Evolutionary conservation across 1,140 invertebrate genomes (phyloP), one percentile per base, ranked within the genome.

Genomic region (Sycophila sp.): DNA sequence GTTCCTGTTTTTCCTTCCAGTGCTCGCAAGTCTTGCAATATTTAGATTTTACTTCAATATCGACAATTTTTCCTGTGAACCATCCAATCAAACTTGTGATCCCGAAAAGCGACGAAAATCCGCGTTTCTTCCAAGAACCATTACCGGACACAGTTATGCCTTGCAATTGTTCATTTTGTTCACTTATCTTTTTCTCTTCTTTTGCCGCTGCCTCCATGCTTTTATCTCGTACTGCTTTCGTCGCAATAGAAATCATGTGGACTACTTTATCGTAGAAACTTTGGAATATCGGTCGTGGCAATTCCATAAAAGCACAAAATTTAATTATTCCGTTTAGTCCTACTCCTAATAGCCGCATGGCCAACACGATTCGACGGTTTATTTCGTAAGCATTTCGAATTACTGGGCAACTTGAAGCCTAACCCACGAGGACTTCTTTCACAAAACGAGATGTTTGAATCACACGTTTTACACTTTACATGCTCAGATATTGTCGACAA

Each of bases 311-410:
- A 17, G 19, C 49, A 24, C 49, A 51, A 51, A 51, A 28, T 6
- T 22, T 51, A 24, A 24, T 22, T 26, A 13, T 36, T 5, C 34
- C 34, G 13, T 36, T 36, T 36, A 36, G 13, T 36, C n/a, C n/a
- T n/a, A n/a, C n/a, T n/a, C n/a, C n/a, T n/a, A n/a, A n/a, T n/a
- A n/a, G n/a, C n/a, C n/a, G 38, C 65, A 47, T 47, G 15, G 36
- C 36, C 19, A 68, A 11, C 13, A 68, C 19, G 45, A 68, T 68
- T 58, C 53, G 15, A 8, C 65, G 36, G 47, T 68, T 68, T 30
- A 68, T 32, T 45, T 68, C 65, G 11, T 17, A 68, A 0, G 4
- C 49, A 38, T 55, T 66, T 0, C 47, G 7, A 66, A 66, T 17
- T 47, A 55, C 45, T 55, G 34, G 34, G 32, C 34, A 55, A 55